Conservation (phyloP, 2,888 invertebrate genomes). For the Cantharis rustica region DNA sequence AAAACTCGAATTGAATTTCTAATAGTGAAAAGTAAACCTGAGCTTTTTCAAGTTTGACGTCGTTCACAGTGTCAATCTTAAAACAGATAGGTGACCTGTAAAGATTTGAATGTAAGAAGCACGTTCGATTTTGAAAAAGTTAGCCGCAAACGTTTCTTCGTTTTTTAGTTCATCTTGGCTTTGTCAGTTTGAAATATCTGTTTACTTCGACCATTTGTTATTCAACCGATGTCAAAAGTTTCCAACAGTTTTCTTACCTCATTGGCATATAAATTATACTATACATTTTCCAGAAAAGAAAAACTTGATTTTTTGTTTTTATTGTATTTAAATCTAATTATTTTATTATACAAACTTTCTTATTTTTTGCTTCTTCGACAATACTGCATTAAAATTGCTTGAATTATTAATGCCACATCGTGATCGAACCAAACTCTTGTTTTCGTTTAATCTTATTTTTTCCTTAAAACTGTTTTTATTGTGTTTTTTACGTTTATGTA, state of each 20-base stretch:
- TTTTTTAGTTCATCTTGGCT: constrained; percentile 14
- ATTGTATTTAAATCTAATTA: neutral
- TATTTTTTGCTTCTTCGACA: neutral
- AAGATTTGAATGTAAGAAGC: constrained; percentile 32
- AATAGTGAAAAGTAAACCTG: constrained; percentile 28
- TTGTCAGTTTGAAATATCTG: constrained; percentile 23
- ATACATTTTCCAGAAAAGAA: neutral
- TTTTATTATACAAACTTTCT: neutral
- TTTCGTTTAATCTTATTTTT: neutral
- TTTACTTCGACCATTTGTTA: constrained; percentile 28
- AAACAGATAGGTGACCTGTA: constrained; percentile 35
- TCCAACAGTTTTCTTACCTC: constrained; percentile 10
- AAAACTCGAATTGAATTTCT: constrained; percentile 27
- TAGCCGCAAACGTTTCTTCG: constrained; percentile 21
- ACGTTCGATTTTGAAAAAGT: constrained; percentile 11
- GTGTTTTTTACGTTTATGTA: neutral
- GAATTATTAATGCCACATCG: neutral
- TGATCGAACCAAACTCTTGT: neutral
- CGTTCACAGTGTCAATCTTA: constrained; percentile 32
- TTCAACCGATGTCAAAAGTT: constrained; percentile 24
- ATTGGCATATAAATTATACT: constrained; percentile 4
- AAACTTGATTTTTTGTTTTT: constrained; percentile 2
- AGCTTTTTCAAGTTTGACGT: constrained; percentile 18
- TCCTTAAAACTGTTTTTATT: neutral
- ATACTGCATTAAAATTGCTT: neutral